Evolutionary conservation across 2,797 vertebrate genomes (phyloP).

Genomic region (Helostoma temminkii): DNA sequence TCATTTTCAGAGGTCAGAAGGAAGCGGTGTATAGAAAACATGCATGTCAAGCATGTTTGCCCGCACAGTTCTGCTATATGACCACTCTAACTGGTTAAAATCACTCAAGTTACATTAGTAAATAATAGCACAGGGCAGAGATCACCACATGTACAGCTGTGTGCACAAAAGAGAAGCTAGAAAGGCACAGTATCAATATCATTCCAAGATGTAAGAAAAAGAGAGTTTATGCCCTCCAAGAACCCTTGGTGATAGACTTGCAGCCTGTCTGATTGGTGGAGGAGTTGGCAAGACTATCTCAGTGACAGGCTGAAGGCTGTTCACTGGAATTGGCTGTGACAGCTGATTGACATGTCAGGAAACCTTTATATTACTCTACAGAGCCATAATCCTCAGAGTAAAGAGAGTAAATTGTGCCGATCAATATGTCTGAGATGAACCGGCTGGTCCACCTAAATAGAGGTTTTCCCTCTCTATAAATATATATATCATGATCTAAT

Average conservation of each 20-base stretch:
- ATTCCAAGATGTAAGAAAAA: conserved; percentile 29
- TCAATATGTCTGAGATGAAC: conserved; percentile 81
- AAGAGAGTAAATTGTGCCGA: conserved; percentile 82
- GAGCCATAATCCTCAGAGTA: conserved; percentile 80
- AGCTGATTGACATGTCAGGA: conserved; percentile 83
- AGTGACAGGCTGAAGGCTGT: conserved; percentile 76
- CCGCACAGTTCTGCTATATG: conserved; percentile 36
- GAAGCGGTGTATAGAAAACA: conserved; percentile 43
- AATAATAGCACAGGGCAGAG: conserved; percentile 30
- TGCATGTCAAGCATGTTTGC: conserved; percentile 41
- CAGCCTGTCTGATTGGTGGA: conserved; percentile 64
- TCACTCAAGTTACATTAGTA: conserved; percentile 39
- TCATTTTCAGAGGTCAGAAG: conserved; percentile 67
- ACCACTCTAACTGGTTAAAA: conserved; percentile 23
- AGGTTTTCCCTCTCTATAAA: conserved; percentile 49
- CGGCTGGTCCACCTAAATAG: conserved; percentile 69
- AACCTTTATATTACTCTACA: conserved; percentile 86
- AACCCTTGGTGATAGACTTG: conserved; percentile 65
- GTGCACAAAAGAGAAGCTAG: conserved; percentile 13
- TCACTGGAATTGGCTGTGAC: conserved; percentile 78
- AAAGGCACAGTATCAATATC: conserved; percentile 48
- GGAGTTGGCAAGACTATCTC: conserved; percentile 65
- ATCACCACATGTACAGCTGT: conserved; percentile 10
- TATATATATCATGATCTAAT: conserved; percentile 66
- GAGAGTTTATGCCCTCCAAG: conserved; percentile 51